Conservation (phyloP, 2,113 vertebrate species). For the Galemys pyrenaicus region DNA sequence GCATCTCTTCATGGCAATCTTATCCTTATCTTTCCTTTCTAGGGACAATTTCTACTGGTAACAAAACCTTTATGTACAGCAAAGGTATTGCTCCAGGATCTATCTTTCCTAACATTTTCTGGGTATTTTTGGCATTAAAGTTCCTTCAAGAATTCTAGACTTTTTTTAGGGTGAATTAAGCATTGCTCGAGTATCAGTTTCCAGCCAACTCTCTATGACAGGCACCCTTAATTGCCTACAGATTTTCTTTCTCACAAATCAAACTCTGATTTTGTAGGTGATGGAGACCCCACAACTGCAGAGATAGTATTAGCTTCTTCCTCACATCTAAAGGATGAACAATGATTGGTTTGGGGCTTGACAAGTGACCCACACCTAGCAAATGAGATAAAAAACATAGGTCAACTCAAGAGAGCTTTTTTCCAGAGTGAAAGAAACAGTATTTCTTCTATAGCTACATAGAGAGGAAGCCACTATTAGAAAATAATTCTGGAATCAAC, state of each 20-base stretch:
- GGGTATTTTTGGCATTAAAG: background rate
- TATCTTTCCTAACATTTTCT: background rate
- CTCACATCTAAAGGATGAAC: background rate
- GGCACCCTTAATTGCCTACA: background rate
- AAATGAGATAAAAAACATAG: background rate
- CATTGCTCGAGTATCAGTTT: background rate
- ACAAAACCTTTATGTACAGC: background rate
- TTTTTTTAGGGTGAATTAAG: background rate
- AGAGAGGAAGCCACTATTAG: background rate
- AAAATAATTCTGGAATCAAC: conserved; percentile 13
- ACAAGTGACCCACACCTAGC: background rate
- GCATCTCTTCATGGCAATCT: background rate
- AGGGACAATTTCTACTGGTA: background rate
- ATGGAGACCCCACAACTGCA: background rate
- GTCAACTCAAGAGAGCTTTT: background rate
- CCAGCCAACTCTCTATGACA: background rate
- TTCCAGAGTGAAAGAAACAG: background rate
- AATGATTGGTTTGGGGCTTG: background rate
- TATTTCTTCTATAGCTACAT: background rate
- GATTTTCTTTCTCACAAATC: background rate
- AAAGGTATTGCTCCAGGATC: background rate
- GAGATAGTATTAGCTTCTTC: background rate
- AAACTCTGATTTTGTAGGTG: background rate
- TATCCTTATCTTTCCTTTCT: background rate
- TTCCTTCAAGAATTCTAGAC: background rate